These are phyloP conservation scores for Melipona quadrifasciata DNA, from an alignment of 1,140 invertebrate species.

Conservation along the genomic window DNA sequence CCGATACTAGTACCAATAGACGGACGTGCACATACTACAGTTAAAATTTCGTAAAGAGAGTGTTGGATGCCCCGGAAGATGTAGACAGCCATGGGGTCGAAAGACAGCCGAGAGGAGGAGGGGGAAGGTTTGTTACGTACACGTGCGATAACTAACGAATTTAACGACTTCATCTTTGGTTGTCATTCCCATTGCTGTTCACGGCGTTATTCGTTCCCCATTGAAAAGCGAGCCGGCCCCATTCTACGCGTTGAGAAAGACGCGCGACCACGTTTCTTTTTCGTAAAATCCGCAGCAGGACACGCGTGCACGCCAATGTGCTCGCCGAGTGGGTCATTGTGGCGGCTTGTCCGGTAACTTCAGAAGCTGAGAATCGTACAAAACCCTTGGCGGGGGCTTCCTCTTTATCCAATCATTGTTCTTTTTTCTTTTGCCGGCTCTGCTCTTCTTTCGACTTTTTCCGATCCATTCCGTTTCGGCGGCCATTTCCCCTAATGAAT, in stretches of 20 bases:
- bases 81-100: no score
- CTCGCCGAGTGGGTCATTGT: conserved; percentile 56
- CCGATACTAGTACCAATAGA: no score
- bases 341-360: conserved; percentile 51
- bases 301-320: conserved; percentile 21
- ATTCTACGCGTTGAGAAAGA: conserved; percentile 19
- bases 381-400: conserved; percentile 48
- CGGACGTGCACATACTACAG: no score
- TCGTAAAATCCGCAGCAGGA: conserved; percentile 36
- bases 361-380: conserved; percentile 54
- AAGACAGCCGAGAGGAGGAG: not conserved
- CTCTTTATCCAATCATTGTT: conserved; percentile 75
- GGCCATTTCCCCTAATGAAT: conserved; percentile 38
- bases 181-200: conserved; percentile 36
- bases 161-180: conserved; percentile 59
- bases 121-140: not conserved
- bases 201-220: conserved; percentile 34
- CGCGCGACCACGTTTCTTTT: conserved; percentile 36
- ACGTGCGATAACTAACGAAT: conserved; percentile 8
- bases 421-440: no score
- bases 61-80: no score
- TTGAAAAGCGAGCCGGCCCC: conserved; percentile 29
- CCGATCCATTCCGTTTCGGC: conserved; percentile 49
- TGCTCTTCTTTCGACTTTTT: conserved; percentile 5
- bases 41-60: no score